Conservation (phyloP, 2,113 vertebrate genomes). For the Caracal caracal region DNA sequence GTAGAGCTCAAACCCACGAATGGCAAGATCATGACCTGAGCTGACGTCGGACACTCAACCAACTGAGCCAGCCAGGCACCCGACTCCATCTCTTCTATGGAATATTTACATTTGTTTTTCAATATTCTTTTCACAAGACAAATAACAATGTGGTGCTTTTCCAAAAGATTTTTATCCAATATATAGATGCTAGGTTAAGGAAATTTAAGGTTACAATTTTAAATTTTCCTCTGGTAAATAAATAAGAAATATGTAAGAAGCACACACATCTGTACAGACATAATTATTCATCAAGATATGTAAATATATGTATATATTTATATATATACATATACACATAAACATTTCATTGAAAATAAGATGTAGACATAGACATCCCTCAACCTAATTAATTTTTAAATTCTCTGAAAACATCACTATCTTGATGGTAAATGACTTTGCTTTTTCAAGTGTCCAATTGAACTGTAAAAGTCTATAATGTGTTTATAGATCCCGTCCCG, state of each 20-base stretch:
- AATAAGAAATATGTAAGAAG: background rate
- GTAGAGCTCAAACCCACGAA: too few relatives aligned
- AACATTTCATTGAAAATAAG: background rate
- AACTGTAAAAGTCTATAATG: background rate
- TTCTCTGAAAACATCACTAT: background rate
- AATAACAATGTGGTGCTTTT: background rate
- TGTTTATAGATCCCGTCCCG: background rate
- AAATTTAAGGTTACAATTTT: background rate
- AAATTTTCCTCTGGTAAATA: conserved; percentile 23
- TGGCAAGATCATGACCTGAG: too few relatives aligned
- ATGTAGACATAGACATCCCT: background rate
- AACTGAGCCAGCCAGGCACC: too few relatives aligned
- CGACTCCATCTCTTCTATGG: background rate
- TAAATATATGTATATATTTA: background rate
- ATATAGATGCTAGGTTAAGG: background rate
- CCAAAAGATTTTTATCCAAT: background rate
- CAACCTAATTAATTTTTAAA: background rate
- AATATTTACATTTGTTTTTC: background rate
- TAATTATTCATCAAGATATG: background rate
- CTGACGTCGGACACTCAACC: too few relatives aligned
- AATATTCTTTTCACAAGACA: background rate
- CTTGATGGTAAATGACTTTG: background rate
- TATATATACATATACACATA: background rate
- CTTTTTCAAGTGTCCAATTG: background rate
- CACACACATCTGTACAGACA: background rate